Evolutionary conservation across 2,888 invertebrate species (phyloP).

Genomic region (Drosophila neotestacea): DNA sequence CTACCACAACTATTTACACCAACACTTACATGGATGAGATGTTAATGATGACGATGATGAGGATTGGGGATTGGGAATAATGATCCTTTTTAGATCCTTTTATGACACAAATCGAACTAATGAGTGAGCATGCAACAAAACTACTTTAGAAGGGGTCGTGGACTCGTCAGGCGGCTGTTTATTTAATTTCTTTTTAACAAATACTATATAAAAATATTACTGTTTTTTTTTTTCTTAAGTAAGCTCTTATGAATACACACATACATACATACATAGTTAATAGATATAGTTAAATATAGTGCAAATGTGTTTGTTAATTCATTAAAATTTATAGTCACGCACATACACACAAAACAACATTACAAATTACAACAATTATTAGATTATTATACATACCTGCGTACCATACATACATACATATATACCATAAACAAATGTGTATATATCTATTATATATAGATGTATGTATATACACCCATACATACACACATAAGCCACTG

Average conservation of each 20-base stretch:
- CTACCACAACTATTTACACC: conserved; percentile 43
- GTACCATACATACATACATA: conserved; percentile 8
- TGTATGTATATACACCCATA: conserved; percentile 6
- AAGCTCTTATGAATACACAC: conserved; percentile 5
- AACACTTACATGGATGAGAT: conserved; percentile 5
- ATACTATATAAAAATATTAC: conserved; percentile 9
- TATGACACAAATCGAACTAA: conserved; percentile 40
- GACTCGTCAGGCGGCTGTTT: conserved; percentile 46
- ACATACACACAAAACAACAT: conserved; percentile 34
- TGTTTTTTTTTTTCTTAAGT: conserved; percentile 12
- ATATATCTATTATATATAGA: conserved; percentile 6
- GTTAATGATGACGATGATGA: conserved; percentile 2
- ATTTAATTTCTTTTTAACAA: conserved; percentile 14
- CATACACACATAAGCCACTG: conserved; percentile 8
- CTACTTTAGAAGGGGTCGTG: conserved; percentile 52
- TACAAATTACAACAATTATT: conserved; percentile 41
- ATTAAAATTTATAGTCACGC: conserved; percentile 46
- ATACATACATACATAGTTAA: conserved; percentile 19
- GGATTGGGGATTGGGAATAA: conserved; percentile 6
- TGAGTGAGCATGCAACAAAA: conserved; percentile 65
- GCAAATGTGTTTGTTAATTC: conserved; percentile 54
- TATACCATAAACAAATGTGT: background rate
- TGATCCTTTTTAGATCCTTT: conserved; percentile 4
- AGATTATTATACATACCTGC: conserved; percentile 29
- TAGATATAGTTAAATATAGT: conserved; percentile 43